Evolutionary conservation across 2,113 vertebrate genomes (phyloP), one percentile per base, ranked within the genome.

Genomic region (Rhinolophus sinicus): DNA sequence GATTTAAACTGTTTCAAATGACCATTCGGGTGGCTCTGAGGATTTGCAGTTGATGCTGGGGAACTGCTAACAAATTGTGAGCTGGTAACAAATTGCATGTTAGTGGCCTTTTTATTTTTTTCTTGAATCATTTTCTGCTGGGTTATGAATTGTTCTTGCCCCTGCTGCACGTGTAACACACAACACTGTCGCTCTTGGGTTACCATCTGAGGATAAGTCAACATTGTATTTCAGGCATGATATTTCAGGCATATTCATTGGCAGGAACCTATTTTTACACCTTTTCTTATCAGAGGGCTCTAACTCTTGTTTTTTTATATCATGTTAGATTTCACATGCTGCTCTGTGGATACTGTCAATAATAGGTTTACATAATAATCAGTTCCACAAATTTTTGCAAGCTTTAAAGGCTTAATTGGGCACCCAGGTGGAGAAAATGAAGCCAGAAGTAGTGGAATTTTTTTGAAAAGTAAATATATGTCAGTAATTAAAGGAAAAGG

Each of bases 401-500:
- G 54, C 50, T 86, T 88, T 92, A 73, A 77, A 90, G 88, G 75
- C 67, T 93, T 96, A 58, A 56, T 33, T 85, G 88, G 77, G 54
- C 60, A 86, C 44, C 81, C 72, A 95, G 35, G 76, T 95, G 58
- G 94, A 80, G 81, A 82, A 91, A 94, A 88, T 76, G 72, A 94
- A 97, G 67, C 90, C 76, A 56, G 83, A 80, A 73, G 50, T 83
- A 94, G n/a, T 85, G 30, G 58, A 94, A 88, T 90, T 54, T n/a
- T 83, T 93, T 93, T 84, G 80, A 92, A 97, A 95, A 95, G 85
- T 47, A 80, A 80, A 19, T 40, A 13, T 90, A 73, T 77, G 77
- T 96, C 26, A 88, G 28, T 87, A 89, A 91, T 91, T 77, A 94
- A 95, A 96, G 81, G 60, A 75, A 94, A 96, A 88, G 8, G 12